phyloP scores from a whole-genome alignment of 2,797 vertebrate genomes.

The Aselliscus stoliczkanus region DNA sequence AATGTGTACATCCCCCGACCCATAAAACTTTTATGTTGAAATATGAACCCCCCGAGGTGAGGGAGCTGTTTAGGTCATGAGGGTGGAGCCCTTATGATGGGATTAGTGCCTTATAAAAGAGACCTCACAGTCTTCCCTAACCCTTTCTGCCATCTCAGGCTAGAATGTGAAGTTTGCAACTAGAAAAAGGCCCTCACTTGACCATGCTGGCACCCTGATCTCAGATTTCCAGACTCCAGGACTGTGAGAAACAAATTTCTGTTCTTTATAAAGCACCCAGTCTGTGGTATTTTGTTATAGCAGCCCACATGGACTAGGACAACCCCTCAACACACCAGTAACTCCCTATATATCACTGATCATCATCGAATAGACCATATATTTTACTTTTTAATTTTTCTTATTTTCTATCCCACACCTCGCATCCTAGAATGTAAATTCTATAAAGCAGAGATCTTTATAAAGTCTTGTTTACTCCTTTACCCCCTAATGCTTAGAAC shows the following conservation, averaged over 20 bases:
- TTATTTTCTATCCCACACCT: background rate
- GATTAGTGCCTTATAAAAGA: background rate
- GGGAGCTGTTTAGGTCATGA: background rate
- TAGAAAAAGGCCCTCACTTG: background rate
- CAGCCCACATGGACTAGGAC: background rate
- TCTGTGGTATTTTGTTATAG: background rate
- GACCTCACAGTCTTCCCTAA: background rate
- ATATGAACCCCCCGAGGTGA: background rate
- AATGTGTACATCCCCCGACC: background rate
- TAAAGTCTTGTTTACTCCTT: background rate
- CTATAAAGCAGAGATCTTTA: background rate
- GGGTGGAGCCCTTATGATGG: background rate
- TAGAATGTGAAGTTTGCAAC: background rate
- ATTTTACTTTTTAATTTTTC: background rate
- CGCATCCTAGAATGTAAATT: background rate
- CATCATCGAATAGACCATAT: background rate
- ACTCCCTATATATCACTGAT: background rate
- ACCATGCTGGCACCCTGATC: background rate
- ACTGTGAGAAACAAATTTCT: background rate
- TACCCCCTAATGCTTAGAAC: background rate
- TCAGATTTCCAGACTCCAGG: background rate
- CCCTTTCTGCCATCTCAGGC: background rate
- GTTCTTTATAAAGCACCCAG: background rate
- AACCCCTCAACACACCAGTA: background rate
- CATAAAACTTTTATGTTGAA: background rate